Base-by-base conservation (phyloP, 2,888 invertebrate genomes). In the Pterobdella sp. region DNA sequence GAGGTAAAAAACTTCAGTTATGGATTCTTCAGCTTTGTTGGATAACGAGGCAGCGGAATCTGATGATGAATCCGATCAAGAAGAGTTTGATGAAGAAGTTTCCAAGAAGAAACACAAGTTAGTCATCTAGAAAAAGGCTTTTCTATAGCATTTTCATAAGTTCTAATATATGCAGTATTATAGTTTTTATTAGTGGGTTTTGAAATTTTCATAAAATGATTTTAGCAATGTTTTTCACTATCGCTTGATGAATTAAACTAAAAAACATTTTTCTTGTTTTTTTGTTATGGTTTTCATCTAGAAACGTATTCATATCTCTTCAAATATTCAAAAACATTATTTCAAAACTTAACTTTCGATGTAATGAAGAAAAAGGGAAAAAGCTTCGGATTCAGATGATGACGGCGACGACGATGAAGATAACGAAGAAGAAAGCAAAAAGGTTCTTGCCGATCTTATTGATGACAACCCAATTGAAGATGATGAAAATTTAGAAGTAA, bases 401-500 rank as follows among this genome's bases (percentile, higher is more conserved):
- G 72, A 72, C 32, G 74, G 72, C 22, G 74, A 72, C n/a, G 72
- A 72, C n/a, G 74, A 63, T 34, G 64, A 73, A 32, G n/a, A 37
- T 52, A 34, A 65, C 22, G 65, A 68, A 52, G 68, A 69, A 14
- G 42, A 35, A 37, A 65, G 22, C 10, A 32, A 34, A 7, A 65
- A 73, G 37, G 74, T 77, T 72, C 64, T 78, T 49, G 76, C 76
- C n/a, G 78, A 73, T 35, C 68, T 78, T 66, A 78, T 78, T 49
- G 76, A 78, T 72, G 78, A 78, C 65, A 75, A 78, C 49, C 74
- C 74, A 0, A 63, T 76, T 14, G 78, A 77, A 18, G 76, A 77
- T 32, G 76, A 75, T 18, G 90, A 90, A 81, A 91, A 90, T 76
- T n/a, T n/a, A n/a, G n/a, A n/a, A n/a, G n/a, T n/a, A n/a, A n/a